phyloP scores from a whole-genome alignment of 2,113 vertebrate species.

The Tapirus terrestris region DNA sequence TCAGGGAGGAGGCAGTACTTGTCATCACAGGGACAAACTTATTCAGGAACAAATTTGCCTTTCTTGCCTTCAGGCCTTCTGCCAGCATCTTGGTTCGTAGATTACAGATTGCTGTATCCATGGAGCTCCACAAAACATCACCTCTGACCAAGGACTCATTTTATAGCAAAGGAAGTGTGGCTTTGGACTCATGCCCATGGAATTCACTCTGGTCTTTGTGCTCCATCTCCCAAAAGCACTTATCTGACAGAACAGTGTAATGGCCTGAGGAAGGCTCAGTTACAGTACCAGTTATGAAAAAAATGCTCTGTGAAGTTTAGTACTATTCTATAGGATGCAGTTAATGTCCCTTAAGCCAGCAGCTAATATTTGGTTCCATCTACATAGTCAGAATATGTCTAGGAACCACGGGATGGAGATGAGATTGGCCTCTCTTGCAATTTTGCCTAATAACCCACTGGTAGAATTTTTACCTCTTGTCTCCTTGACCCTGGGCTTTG shows the following conservation, averaged over 20 bases:
- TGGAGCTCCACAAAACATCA: not conserved
- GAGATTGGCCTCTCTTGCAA: not conserved
- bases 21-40: not conserved
- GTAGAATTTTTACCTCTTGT: not conserved
- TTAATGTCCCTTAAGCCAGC: not conserved
- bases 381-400: not conserved
- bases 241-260: not conserved
- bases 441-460: not conserved
- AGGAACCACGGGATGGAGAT: not conserved
- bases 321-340: not conserved
- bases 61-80: not conserved
- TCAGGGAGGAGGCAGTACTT: not conserved
- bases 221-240: not conserved
- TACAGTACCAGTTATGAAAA: not conserved
- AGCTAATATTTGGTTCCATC: not conserved
- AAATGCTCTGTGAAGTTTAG: not conserved
- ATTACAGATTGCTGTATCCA: not conserved
- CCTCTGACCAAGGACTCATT: not conserved
- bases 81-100: not conserved
- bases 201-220: constrained; percentile 47
- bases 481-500: not conserved
- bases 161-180: not conserved
- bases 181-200: not conserved
- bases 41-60: not conserved
- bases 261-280: not conserved